phyloP scores from a whole-genome alignment of 2,113 vertebrate genomes.

The Setophaga petechia region DNA sequence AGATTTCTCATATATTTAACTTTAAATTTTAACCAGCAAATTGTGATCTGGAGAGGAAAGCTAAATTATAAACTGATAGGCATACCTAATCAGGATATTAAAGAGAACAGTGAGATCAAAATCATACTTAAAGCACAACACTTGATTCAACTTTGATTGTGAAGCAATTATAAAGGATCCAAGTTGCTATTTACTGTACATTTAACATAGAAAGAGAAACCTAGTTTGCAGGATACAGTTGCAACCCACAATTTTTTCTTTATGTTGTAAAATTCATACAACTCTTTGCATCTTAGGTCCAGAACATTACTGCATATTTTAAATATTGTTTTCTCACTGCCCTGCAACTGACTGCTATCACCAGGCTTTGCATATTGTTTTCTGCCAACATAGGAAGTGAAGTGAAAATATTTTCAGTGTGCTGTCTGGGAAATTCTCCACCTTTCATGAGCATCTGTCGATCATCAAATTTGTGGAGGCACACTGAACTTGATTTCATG shows the following conservation, averaged over 20 bases:
- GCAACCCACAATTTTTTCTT: not conserved
- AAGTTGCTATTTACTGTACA: not conserved
- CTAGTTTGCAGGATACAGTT: not conserved
- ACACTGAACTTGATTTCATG: not conserved
- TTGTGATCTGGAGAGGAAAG: not conserved
- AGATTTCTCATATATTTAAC: not conserved
- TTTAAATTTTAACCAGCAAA: not conserved
- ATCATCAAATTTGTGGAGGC: constrained; percentile 18
- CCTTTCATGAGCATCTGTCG: not conserved
- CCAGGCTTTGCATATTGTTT: not conserved
- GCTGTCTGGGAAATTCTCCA: constrained; percentile 3
- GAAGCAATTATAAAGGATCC: not conserved
- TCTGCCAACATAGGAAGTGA: not conserved
- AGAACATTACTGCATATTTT: not conserved
- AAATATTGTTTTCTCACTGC: not conserved
- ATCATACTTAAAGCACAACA: not conserved
- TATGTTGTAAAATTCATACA: not conserved
- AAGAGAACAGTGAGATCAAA: not conserved
- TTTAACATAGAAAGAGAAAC: not conserved
- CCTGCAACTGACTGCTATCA: not conserved
- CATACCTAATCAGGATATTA: not conserved
- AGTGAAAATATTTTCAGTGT: not conserved
- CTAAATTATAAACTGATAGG: not conserved
- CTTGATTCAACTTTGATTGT: not conserved
- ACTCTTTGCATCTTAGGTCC: not conserved